Conservation (phyloP, 2,797 vertebrate species). For the Oreochromis mossambicus region DNA sequence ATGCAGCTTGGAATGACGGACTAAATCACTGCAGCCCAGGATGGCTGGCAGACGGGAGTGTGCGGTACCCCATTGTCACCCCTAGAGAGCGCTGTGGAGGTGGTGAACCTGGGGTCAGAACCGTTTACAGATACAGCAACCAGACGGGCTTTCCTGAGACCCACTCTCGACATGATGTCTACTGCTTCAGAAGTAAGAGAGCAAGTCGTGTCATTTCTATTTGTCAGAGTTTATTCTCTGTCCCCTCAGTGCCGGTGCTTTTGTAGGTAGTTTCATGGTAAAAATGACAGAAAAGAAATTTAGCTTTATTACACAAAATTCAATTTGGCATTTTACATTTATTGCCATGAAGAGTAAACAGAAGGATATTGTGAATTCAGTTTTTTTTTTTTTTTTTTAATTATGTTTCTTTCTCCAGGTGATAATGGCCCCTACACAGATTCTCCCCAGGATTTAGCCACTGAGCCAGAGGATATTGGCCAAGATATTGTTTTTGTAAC, state of each 20-base stretch:
- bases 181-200: slow-evolving; percentile 88
- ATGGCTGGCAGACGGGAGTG: slow-evolving; percentile 91
- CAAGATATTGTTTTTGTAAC: slow-evolving; percentile 79
- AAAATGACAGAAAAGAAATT: neutral
- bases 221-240: neutral
- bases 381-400: neutral
- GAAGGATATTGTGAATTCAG: neutral
- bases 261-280: neutral
- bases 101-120: slow-evolving; percentile 85
- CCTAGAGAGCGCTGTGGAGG: slow-evolving; percentile 89
- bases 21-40: slow-evolving; percentile 90
- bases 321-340: neutral
- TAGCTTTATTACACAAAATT: neutral
- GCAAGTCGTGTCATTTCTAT: neutral
- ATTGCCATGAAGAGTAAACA: neutral
- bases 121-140: slow-evolving; percentile 87
- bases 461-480: slow-evolving; percentile 74
- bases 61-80: slow-evolving; percentile 88
- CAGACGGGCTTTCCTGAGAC: slow-evolving; percentile 91
- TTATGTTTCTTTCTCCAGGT: slow-evolving; percentile 46
- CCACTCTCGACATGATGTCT: slow-evolving; percentile 82
- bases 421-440: slow-evolving; percentile 65
- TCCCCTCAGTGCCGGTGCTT: neutral
- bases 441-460: slow-evolving; percentile 61
- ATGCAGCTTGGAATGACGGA: slow-evolving; percentile 87